Conservation (phyloP, 2,797 vertebrate genomes). For the Phalanger gymnotis region DNA sequence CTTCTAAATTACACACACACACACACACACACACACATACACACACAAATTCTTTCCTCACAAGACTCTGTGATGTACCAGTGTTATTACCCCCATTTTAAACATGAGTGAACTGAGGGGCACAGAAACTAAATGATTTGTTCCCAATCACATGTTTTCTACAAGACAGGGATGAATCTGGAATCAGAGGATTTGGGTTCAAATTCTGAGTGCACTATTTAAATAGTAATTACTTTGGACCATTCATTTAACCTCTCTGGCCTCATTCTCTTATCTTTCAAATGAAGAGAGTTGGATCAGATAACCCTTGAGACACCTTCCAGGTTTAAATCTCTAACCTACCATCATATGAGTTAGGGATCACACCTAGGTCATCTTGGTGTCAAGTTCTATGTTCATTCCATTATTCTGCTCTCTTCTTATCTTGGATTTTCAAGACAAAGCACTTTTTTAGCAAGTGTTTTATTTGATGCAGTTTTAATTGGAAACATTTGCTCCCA, state of each 20-base stretch:
- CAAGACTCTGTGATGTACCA: neutral
- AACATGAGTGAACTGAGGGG: neutral
- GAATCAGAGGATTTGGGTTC: neutral
- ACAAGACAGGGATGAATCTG: neutral
- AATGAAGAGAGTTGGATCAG: neutral
- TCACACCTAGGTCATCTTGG: neutral
- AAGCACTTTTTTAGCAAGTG: neutral
- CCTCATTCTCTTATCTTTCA: neutral
- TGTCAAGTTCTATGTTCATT: neutral
- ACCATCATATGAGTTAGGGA: neutral
- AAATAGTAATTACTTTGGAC: neutral
- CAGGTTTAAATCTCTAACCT: neutral
- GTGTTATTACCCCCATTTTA: neutral
- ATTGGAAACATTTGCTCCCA: constrained; percentile 26
- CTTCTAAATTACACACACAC: too few relatives aligned
- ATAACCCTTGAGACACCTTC: neutral
- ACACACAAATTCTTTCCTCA: too few relatives aligned
- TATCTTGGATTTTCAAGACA: neutral
- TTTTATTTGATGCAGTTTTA: neutral
- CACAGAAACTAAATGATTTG: neutral
- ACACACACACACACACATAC: too few relatives aligned
- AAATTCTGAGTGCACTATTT: neutral
- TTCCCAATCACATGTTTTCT: neutral
- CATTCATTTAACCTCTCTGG: neutral
- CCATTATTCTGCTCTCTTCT: neutral